Evolutionary conservation across 1,140 invertebrate genomes (phyloP), one percentile per base, ranked within the genome.

Genomic region (Plutomurus gul): DNA sequence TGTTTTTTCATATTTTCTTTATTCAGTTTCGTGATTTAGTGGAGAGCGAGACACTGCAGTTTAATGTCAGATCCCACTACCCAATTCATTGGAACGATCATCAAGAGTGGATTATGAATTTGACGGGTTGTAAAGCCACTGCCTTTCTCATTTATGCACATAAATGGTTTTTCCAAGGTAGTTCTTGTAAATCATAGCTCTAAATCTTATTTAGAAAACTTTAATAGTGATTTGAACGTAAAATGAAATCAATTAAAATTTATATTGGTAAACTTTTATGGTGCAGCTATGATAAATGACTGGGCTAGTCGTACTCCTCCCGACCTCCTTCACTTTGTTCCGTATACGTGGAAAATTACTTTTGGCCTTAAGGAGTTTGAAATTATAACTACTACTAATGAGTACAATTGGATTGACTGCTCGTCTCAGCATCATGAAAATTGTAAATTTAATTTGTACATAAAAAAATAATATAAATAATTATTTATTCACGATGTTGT

Each of bases 351-450:
- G 92, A 94, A 95, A 85, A 93, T 99, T 82, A 94, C 92, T 82
- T 88, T 99, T 46, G 89, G 95, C 0, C 87, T 99, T 6, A 96
- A 98, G 87, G 95, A 98, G 85, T 99, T 99, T 88, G 97, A 99
- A 87, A 88, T 99, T 3, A 90, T 99, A 0, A 96, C 96, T 49
- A 86, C 97, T 8, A 93, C 95, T 79, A 99, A 99, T 88, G 95
- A 99, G 85, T 96, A 96, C 86, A 99, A 99, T 87, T 99, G 97
- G 98, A 94, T 99, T 82, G 97, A 99, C 87, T 98, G 96, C 84
- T 96, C 95, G 56, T 96, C 94, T 46, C 94, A 95, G 51, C 94
- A 95, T 85, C 94, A 96, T 87, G 96, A 98, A 88, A 98, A 98
- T 87, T 86, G 91, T 91, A 86, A 85, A 84, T 65, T 76, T 8